A percentile compares a stretch with the other conserved stretches of the same genome.
Conservation (phyloP, 2,888 invertebrate species). For the Listrodromus nycthemerus region DNA sequence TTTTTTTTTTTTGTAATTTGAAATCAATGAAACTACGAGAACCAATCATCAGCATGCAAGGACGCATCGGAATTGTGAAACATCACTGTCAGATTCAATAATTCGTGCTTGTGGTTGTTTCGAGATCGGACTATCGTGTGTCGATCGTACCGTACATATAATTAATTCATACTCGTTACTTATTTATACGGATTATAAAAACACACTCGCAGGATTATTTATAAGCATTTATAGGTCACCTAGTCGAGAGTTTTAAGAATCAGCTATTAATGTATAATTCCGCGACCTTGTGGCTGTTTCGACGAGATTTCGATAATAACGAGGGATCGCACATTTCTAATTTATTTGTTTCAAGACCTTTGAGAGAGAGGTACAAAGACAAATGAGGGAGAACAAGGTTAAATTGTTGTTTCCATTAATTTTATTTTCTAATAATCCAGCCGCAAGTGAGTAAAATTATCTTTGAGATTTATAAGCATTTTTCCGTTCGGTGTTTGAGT, state of each 20-base stretch:
- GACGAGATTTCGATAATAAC: neutral
- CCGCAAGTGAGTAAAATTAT: slow-evolving; percentile 3
- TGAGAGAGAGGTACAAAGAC: neutral
- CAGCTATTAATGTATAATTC: neutral
- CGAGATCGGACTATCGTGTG: neutral
- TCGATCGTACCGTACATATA: neutral
- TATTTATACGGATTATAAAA: slow-evolving; percentile 12
- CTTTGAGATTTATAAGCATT: slow-evolving; percentile 1
- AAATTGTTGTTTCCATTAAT: slow-evolving; percentile 3
- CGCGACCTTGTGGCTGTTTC: neutral
- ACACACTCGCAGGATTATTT: slow-evolving; percentile 22
- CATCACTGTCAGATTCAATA: neutral
- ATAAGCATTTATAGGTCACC: neutral
- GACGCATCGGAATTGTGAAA: neutral
- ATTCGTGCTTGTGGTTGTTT: neutral
- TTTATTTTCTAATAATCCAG: neutral
- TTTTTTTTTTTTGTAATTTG: neutral
- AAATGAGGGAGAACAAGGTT: neutral
- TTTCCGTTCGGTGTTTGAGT: neutral
- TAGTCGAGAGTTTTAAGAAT: slow-evolving; percentile 1
- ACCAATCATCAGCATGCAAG: neutral
- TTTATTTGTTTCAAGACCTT: slow-evolving; percentile 5
- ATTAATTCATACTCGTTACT: slow-evolving; percentile 11
- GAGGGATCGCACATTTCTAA: neutral
- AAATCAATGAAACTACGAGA: slow-evolving; percentile 3